phyloP scores from a whole-genome alignment of 2,797 vertebrate species.

The Pseudomugil gertrudae region DNA sequence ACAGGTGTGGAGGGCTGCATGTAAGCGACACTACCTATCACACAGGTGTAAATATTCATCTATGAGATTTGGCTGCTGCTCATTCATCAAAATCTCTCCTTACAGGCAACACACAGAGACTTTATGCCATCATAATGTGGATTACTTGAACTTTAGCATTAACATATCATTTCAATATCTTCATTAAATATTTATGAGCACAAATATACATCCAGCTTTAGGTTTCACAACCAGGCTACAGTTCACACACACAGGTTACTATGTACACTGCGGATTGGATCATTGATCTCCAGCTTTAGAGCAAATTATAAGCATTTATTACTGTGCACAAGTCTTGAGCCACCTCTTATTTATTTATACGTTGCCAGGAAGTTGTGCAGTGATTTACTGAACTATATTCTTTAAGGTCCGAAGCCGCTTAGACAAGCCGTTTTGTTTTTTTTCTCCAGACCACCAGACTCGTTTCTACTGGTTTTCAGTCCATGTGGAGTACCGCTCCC shows the following conservation, averaged over 20 bases:
- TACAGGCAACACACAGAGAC: neutral
- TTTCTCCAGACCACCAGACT: too few relatives aligned
- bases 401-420: too few relatives aligned
- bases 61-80: neutral
- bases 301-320: neutral
- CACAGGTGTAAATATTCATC: neutral
- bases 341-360: neutral
- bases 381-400: neutral
- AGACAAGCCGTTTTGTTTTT: too few relatives aligned
- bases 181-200: slow-evolving; percentile 32
- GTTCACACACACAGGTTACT: slow-evolving; percentile 30
- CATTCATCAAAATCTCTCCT: neutral
- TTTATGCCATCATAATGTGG: neutral
- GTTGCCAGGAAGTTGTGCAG: neutral
- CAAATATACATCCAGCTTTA: slow-evolving; percentile 31
- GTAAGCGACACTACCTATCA: neutral
- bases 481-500: too few relatives aligned
- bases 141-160: neutral
- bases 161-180: slow-evolving; percentile 12
- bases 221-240: slow-evolving; percentile 19
- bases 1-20: neutral
- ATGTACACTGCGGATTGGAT: slow-evolving; percentile 59
- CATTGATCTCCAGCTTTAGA: slow-evolving; percentile 15
- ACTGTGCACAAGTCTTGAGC: neutral
- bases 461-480: too few relatives aligned